phyloP scores from a whole-genome alignment of 2,113 vertebrate species.

The Calidris pugnax region DNA sequence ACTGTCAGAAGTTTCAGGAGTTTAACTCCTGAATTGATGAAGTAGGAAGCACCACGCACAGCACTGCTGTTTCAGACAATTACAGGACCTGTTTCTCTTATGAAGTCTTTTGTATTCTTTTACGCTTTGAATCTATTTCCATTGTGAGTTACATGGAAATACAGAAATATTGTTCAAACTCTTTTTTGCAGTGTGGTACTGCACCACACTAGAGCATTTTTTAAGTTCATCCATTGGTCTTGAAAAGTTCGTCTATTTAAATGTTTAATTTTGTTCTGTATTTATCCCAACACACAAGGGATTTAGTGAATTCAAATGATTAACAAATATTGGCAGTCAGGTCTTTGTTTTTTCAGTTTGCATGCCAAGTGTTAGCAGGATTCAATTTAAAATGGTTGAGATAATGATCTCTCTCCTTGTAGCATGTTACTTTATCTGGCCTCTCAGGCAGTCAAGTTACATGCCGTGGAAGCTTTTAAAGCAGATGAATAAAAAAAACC shows the following conservation, averaged over 20 bases:
- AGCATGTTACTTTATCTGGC: neutral
- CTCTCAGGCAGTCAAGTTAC: neutral
- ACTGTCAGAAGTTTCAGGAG: neutral
- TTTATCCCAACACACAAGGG: neutral
- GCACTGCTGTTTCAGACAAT: neutral
- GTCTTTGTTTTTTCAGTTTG: conserved; percentile 20
- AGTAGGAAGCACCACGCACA: neutral
- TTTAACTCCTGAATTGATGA: neutral
- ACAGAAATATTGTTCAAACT: neutral
- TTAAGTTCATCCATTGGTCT: neutral
- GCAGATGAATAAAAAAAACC: neutral
- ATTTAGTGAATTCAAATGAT: neutral
- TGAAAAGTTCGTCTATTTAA: neutral
- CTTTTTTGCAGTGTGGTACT: neutral
- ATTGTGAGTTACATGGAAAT: neutral
- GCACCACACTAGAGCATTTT: neutral
- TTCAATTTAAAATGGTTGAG: conserved; percentile 24
- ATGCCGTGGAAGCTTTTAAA: neutral
- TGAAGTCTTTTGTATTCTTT: neutral
- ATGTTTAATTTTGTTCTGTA: neutral
- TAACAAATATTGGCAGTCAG: conserved; percentile 21
- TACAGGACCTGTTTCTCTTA: neutral
- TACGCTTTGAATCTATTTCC: neutral
- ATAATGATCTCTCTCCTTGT: neutral
- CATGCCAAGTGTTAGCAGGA: neutral